A percentile compares a stretch with the other conserved stretches of the same genome.
These are phyloP conservation scores for Lepus europaeus DNA, from an alignment of 2,113 vertebrate genomes.

Conservation along the genomic window DNA sequence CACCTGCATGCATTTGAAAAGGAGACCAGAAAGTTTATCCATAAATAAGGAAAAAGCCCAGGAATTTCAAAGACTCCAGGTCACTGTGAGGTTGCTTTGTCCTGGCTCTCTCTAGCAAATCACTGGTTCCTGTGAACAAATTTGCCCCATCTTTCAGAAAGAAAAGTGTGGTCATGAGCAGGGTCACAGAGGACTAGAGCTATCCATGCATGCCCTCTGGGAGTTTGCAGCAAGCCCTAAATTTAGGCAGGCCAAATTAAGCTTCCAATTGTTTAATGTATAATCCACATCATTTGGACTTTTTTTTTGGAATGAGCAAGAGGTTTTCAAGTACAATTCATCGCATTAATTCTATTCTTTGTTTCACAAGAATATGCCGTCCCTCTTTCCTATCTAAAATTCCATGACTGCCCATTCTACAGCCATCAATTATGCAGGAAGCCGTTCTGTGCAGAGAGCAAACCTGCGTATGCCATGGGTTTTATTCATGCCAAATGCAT, in stretches of 20 bases:
- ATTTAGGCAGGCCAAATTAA: not conserved
- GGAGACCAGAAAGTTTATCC: not conserved
- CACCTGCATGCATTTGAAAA: not conserved
- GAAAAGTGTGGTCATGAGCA: not conserved
- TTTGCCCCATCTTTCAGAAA: not conserved
- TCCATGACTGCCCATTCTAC: conserved; percentile 34
- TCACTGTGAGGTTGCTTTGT: not conserved
- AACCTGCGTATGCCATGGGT: not conserved
- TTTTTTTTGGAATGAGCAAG: not conserved
- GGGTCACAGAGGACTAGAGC: not conserved
- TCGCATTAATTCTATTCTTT: conserved; percentile 5
- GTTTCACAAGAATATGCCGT: conserved; percentile 38
- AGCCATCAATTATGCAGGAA: conserved; percentile 54
- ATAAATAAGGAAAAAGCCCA: not conserved
- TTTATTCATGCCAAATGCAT: conserved; percentile 24
- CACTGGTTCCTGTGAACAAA: not conserved
- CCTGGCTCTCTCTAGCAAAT: not conserved
- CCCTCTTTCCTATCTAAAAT: conserved; percentile 31
- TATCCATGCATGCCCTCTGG: not conserved
- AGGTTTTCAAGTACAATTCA: conserved; percentile 17
- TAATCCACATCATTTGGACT: not conserved
- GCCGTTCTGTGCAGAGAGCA: conserved; percentile 62
- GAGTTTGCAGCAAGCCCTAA: not conserved
- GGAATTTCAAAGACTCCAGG: not conserved
- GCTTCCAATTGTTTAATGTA: not conserved